These are phyloP conservation scores for Arrhamphus sclerolepis DNA, from an alignment of 2,797 vertebrate species.

Conservation along the genomic window DNA sequence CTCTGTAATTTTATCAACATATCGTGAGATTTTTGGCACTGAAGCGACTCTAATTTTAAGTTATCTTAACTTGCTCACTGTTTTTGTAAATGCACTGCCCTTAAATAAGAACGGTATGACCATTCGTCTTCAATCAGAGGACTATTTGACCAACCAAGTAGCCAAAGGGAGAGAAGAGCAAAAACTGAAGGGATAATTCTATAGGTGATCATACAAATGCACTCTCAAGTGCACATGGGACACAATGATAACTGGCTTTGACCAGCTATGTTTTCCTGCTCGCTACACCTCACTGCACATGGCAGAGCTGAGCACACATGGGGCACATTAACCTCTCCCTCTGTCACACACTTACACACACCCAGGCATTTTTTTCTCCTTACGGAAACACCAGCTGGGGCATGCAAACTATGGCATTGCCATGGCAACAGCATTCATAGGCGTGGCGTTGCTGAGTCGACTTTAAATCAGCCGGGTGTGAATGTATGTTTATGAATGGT, in stretches of 20 bases:
- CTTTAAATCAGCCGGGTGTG: constrained; percentile 36
- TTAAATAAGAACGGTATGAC: constrained; percentile 5
- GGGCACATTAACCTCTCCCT: constrained; percentile 67
- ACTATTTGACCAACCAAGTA: neutral
- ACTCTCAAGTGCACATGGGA: constrained; percentile 24
- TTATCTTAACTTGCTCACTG: neutral
- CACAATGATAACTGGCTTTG: constrained; percentile 49
- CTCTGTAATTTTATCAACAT: too few species aligned
- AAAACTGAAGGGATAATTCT: constrained; percentile 13
- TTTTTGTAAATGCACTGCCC: constrained; percentile 1
- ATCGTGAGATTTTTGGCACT: too few species aligned
- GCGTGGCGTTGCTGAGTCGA: constrained; percentile 66
- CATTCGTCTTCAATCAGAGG: constrained; percentile 6
- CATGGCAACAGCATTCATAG: constrained; percentile 81
- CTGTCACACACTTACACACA: constrained; percentile 39
- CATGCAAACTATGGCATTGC: constrained; percentile 64
- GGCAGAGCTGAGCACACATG: constrained; percentile 65
- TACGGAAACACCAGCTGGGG: constrained; percentile 69
- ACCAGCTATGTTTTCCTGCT: constrained; percentile 72
- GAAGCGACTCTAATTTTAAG: too few species aligned
- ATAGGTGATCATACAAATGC: constrained; percentile 22
- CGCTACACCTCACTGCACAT: constrained; percentile 71
- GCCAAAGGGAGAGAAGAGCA: neutral
- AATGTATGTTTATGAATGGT: constrained; percentile 21
- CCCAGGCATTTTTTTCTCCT: constrained; percentile 31